Evolutionary conservation across 2,888 invertebrate genomes (phyloP).

Genomic region (Entomobrya multifasciata): DNA sequence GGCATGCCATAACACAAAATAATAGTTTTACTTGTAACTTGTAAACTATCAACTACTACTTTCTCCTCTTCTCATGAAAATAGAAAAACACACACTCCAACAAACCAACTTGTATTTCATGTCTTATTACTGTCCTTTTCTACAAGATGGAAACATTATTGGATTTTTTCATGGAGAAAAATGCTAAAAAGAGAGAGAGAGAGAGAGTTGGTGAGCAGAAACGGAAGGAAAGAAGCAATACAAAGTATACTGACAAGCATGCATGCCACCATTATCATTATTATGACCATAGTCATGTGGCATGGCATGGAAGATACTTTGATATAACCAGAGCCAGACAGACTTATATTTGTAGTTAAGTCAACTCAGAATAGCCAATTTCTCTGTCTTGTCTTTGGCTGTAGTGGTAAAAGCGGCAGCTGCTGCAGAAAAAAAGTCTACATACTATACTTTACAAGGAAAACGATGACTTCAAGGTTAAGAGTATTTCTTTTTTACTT

Average conservation of each 20-base stretch:
- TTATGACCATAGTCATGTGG: too few relatives aligned
- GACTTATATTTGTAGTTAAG: neutral
- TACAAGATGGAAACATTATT: neutral
- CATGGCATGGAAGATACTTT: neutral
- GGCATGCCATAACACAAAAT: neutral
- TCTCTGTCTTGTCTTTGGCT: neutral
- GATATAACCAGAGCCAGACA: neutral
- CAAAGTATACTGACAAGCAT: neutral
- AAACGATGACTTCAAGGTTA: constrained; percentile 36
- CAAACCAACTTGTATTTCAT: neutral
- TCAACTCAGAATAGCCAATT: neutral
- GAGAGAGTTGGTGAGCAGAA: neutral
- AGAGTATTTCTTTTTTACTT: constrained; percentile 9
- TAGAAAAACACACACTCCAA: too few relatives aligned
- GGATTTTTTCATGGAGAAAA: too few relatives aligned
- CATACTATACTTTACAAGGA: too few relatives aligned
- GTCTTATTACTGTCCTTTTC: neutral
- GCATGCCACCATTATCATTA: constrained; percentile 8
- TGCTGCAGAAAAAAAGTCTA: neutral
- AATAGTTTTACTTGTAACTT: neutral
- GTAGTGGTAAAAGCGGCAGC: neutral
- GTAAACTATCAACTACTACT: neutral
- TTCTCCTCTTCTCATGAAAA: too few relatives aligned
- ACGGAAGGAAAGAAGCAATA: neutral
- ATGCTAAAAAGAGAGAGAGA: neutral